Base-by-base conservation (phyloP, 2,113 vertebrate genomes). In the Carassius gibelio region DNA sequence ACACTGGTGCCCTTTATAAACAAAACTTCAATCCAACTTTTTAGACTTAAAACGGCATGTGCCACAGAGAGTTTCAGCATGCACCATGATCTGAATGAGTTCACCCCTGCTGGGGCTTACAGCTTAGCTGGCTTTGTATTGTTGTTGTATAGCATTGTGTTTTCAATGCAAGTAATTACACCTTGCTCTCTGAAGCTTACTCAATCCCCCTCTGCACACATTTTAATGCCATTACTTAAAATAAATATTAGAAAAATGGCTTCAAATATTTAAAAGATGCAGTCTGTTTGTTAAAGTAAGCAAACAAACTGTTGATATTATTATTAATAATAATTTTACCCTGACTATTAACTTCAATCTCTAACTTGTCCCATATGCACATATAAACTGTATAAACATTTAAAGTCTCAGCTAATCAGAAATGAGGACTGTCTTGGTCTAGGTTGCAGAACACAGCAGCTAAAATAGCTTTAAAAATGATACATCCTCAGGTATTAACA, bases 91-190 rank as follows among this genome's bases (percentile, higher is more conserved):
- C 21, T 57, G 48, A 86, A 38, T 66, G 45, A 57, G 21, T 68
- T 52, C 23, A 26, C 34, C 42, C 9, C 79, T 68, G 79, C 45
- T 68, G 42, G 38, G 78, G 79, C 5, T 81, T 81, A 30, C 38
- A 50, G 79, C 79, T 81, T 21, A 81, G 61, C 23, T 30, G 42
- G 36, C 79, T 66, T 50, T 81, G 78, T 48, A 50, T 50, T 81
- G 78, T 81, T 81, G 78, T 68, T 81, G 61, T 68, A 26, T 68
- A 81, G 61, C 23, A 34, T 81, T 81, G 61, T 81, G 79, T 68
- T 81, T 81, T 42, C 61, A 50, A 66, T 81, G 42, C 61, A 81
- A 81, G 62, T 81, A 81, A 81, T 68, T 81, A 68, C 79, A 50
- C 62, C 42, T 50, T 42, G 68, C 14, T 81, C 61, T 81, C 42